Percentiles rank a stretch among this genome's conserved stretches.
phyloP scores from a whole-genome alignment of 2,888 invertebrate genomes.

The Spilosoma lubricipeda region DNA sequence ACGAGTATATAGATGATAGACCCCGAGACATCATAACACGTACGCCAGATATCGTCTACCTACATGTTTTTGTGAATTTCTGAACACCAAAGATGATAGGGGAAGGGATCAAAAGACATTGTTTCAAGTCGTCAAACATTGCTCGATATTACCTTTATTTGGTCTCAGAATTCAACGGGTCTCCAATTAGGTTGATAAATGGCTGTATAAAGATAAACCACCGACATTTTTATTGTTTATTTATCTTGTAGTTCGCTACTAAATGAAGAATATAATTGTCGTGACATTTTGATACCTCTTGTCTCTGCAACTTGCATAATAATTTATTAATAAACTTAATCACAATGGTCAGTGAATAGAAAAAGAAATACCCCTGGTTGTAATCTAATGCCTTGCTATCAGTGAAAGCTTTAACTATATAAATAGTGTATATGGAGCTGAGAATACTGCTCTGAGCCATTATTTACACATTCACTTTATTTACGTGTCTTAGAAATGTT shows the following conservation, averaged over 20 bases:
- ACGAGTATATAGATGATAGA: conserved; percentile 54
- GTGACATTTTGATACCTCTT: not conserved
- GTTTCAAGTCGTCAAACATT: conserved; percentile 66
- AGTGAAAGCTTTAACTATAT: not conserved
- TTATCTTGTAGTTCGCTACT: not conserved
- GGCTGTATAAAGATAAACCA: conserved; percentile 9
- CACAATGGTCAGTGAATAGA: not conserved
- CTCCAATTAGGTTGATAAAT: conserved; percentile 29
- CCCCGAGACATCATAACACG: conserved; percentile 70
- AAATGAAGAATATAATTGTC: not conserved
- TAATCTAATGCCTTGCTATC: not conserved
- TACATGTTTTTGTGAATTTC: conserved; percentile 72
- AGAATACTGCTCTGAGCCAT: not conserved
- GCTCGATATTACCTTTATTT: conserved; percentile 47
- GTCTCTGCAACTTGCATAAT: not conserved
- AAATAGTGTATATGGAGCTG: not conserved
- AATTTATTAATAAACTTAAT: not conserved
- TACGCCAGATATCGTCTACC: conserved; percentile 67
- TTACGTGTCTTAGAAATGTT: not conserved
- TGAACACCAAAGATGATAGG: conserved; percentile 73
- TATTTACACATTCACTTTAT: not conserved
- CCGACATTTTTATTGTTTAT: not conserved
- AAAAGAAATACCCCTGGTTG: not conserved
- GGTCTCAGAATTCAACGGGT: conserved; percentile 27
- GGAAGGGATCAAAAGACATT: conserved; percentile 71